These are phyloP conservation scores for Spilarctia lutea DNA, from an alignment of 2,888 invertebrate species.

Conservation along the genomic window DNA sequence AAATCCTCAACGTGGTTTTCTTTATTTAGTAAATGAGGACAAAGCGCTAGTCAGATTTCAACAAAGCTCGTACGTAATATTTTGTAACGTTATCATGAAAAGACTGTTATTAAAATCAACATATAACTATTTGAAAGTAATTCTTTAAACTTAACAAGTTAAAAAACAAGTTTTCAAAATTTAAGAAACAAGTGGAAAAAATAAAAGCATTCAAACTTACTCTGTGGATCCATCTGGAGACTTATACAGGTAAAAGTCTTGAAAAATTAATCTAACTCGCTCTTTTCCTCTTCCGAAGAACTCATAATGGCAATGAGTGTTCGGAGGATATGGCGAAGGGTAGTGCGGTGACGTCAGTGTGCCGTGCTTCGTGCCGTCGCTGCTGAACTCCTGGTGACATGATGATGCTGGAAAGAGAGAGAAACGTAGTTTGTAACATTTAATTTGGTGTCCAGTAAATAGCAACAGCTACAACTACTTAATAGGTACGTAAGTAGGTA, in stretches of 20 bases:
- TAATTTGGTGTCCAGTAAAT: not conserved
- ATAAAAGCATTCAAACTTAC: slow-evolving; percentile 78
- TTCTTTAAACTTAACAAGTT: not conserved
- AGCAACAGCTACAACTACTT: not conserved
- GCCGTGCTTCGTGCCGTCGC: slow-evolving; percentile 93
- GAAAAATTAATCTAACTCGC: slow-evolving; percentile 94
- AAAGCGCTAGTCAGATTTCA: not conserved
- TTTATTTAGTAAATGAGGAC: too few species aligned
- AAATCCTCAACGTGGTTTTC: too few species aligned
- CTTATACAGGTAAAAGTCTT: slow-evolving; percentile 93
- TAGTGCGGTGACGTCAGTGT: slow-evolving; percentile 94
- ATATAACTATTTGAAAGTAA: not conserved
- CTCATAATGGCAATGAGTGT: slow-evolving; percentile 95
- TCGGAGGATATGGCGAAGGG: slow-evolving; percentile 93
- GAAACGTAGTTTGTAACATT: slow-evolving; percentile 17
- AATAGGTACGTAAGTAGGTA: not conserved
- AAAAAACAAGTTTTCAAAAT: not conserved
- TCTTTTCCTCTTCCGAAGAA: slow-evolving; percentile 95
- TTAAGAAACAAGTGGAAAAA: not conserved
- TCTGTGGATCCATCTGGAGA: slow-evolving; percentile 87
- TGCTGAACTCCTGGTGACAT: slow-evolving; percentile 92
- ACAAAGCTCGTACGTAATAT: not conserved
- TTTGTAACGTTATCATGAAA: not conserved
- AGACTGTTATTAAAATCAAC: not conserved
- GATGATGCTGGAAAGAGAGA: slow-evolving; percentile 89